phyloP scores from a whole-genome alignment of 2,888 invertebrate genomes.

The Coelinius sp. region DNA sequence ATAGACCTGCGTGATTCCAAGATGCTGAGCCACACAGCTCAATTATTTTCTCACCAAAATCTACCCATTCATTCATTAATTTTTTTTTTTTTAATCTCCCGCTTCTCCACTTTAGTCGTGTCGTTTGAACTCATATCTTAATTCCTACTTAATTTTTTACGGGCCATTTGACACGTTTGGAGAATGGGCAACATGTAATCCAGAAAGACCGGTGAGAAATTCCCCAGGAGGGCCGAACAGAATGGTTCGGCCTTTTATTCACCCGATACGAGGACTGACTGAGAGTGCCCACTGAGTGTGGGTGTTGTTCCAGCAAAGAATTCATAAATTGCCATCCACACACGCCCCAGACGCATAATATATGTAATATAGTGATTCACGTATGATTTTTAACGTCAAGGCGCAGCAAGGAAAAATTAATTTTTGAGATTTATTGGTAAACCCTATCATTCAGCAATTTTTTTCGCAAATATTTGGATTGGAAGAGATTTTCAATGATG shows the following conservation, averaged over 20 bases:
- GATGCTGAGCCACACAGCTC: background rate
- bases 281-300: slow-evolving; percentile 43
- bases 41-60: slow-evolving; percentile 21
- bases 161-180: slow-evolving; percentile 33
- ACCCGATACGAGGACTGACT: slow-evolving; percentile 3
- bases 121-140: slow-evolving; percentile 7
- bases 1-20: slow-evolving; percentile 50
- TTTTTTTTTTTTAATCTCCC: background rate
- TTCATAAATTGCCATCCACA: slow-evolving; percentile 59
- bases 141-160: slow-evolving; percentile 18
- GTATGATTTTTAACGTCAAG: slow-evolving; percentile 54
- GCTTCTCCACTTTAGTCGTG: background rate
- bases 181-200: slow-evolving; percentile 28
- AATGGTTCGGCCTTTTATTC: background rate
- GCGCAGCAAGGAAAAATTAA: slow-evolving; percentile 30
- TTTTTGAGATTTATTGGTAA: background rate
- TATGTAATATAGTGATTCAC: slow-evolving; percentile 50
- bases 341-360: slow-evolving; percentile 49
- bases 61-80: slow-evolving; percentile 3
- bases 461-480: no score
- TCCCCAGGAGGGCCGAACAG: slow-evolving; percentile 18
- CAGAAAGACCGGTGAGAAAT: slow-evolving; percentile 29
- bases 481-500: no score
- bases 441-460: background rate
- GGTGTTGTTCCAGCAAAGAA: slow-evolving; percentile 55